Percentiles rank a stretch among this genome's conserved stretches.
phyloP scores from a whole-genome alignment of 2,797 vertebrate genomes.

The Silurus aristotelis region DNA sequence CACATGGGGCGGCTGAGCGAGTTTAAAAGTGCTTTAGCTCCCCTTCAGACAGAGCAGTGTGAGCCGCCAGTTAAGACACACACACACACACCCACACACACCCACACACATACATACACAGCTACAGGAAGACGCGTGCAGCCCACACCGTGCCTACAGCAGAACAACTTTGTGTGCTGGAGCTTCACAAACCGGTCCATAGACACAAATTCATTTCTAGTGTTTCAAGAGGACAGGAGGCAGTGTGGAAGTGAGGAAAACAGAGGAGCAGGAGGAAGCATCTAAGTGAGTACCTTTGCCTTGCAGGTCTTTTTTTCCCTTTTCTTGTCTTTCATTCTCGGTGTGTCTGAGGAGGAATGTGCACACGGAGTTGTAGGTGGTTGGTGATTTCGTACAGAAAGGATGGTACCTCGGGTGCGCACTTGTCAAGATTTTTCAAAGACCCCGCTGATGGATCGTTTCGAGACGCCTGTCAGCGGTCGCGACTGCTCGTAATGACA shows the following conservation, averaged over 20 bases:
- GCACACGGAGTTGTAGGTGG: background rate
- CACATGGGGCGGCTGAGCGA: slow-evolving; percentile 83
- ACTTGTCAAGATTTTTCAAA: slow-evolving; percentile 34
- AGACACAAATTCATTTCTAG: slow-evolving; percentile 36
- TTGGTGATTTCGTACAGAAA: background rate
- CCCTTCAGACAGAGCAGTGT: slow-evolving; percentile 71
- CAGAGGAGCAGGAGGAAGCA: slow-evolving; percentile 44
- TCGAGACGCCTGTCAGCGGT: slow-evolving; percentile 45
- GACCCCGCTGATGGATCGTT: slow-evolving; percentile 44
- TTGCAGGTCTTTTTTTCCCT: slow-evolving; percentile 27
- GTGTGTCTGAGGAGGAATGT: slow-evolving; percentile 8
- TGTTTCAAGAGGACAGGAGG: slow-evolving; percentile 52
- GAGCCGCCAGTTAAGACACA: slow-evolving; percentile 63
- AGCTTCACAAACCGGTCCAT: slow-evolving; percentile 36
- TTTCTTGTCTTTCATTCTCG: slow-evolving; percentile 33
- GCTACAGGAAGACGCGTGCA: slow-evolving; percentile 36
- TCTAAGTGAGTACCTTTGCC: slow-evolving; percentile 62
- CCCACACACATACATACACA: slow-evolving; percentile 15
- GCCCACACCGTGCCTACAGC: slow-evolving; percentile 47
- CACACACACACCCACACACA: slow-evolving; percentile 35
- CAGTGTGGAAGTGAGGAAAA: slow-evolving; percentile 44
- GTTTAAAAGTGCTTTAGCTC: slow-evolving; percentile 73
- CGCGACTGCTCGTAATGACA: slow-evolving; percentile 3
- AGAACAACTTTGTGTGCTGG: slow-evolving; percentile 51
- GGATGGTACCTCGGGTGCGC: slow-evolving; percentile 5